Evolutionary conservation across 2,888 invertebrate genomes (phyloP).

Genomic region (Eilema caniola): DNA sequence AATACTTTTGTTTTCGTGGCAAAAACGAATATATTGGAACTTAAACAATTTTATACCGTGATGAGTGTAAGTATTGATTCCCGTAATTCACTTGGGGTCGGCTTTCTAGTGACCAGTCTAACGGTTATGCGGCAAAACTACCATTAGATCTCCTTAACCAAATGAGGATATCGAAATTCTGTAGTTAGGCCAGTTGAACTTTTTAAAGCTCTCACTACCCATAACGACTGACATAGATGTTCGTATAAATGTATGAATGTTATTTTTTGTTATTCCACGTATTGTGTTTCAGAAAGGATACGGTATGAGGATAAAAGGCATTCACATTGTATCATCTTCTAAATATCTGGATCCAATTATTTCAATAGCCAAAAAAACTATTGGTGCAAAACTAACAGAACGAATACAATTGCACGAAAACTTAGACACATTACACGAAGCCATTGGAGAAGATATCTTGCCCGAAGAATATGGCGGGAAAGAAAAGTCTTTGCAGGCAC

Average conservation of each 20-base stretch:
- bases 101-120: too few species aligned
- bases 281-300: slow-evolving; percentile 66
- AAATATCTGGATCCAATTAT: slow-evolving; percentile 60
- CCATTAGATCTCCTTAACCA: too few species aligned
- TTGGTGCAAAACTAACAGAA: slow-evolving; percentile 60
- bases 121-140: too few species aligned
- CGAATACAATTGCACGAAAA: slow-evolving; percentile 60
- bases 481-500: slow-evolving; percentile 51
- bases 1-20: neutral
- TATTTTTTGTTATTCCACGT: too few species aligned
- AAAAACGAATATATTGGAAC: neutral
- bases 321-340: slow-evolving; percentile 64
- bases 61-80: neutral
- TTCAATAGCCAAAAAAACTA: slow-evolving; percentile 58
- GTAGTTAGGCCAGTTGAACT: too few species aligned
- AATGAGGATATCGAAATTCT: too few species aligned
- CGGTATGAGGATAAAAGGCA: slow-evolving; percentile 64
- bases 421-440: slow-evolving; percentile 53
- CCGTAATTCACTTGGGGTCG: too few species aligned
- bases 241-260: too few species aligned
- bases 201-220: too few species aligned
- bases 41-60: neutral
- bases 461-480: slow-evolving; percentile 71
- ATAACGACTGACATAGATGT: too few species aligned
- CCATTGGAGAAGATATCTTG: slow-evolving; percentile 58